Conservation (phyloP, 2,797 vertebrate species). For the Psittacula echo region DNA sequence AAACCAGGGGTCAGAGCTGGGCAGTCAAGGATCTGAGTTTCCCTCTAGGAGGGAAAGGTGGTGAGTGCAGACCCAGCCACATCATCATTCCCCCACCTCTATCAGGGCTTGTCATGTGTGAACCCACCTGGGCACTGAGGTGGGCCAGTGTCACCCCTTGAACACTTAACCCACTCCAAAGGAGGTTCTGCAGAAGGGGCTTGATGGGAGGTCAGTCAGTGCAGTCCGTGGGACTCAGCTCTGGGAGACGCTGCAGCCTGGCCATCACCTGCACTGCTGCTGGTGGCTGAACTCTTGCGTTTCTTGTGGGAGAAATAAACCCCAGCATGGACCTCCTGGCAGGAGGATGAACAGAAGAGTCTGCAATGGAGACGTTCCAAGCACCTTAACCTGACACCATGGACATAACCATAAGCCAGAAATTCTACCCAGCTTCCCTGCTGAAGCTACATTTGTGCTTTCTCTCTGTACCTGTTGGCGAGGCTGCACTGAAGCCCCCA, state of each 20-base stretch:
- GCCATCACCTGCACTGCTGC: not conserved
- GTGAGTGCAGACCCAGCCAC: not conserved
- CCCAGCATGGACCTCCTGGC: not conserved
- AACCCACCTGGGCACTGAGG: not conserved
- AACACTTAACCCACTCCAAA: accelerated
- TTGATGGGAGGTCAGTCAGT: not conserved
- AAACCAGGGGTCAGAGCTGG: not conserved
- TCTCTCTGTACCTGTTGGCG: not conserved
- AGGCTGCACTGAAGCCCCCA: too few species aligned
- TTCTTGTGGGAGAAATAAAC: not conserved
- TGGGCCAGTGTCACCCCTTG: not conserved
- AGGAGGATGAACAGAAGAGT: not conserved
- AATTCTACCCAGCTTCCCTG: not conserved
- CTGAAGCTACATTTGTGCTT: not conserved
- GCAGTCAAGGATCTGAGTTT: not conserved
- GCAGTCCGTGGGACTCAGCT: not conserved
- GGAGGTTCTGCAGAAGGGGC: not conserved
- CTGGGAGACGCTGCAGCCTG: not conserved
- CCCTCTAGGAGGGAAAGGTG: not conserved
- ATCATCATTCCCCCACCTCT: not conserved
- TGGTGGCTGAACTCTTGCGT: not conserved
- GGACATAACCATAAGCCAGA: not conserved
- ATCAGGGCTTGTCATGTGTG: accelerated
- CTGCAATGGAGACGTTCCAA: not conserved
- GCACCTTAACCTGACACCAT: not conserved